These are phyloP conservation scores for Scaptomyza graminum DNA, from an alignment of 1,140 invertebrate species.

Conservation along the genomic window DNA sequence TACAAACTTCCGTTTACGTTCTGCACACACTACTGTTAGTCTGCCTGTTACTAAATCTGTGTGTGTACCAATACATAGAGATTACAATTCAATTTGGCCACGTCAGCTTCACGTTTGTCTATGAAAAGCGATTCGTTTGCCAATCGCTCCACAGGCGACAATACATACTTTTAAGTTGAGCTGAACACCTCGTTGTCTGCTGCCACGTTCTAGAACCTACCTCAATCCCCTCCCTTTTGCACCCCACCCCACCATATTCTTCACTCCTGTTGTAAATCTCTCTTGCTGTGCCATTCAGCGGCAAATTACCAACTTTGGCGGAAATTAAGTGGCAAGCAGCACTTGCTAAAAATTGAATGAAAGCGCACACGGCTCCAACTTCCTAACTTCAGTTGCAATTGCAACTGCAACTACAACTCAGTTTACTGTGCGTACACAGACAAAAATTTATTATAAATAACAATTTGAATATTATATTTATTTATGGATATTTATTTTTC, in stretches of 20 bases:
- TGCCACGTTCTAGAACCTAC: background rate
- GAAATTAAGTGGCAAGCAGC: conserved; percentile 76
- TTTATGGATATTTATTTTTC: too few relatives aligned
- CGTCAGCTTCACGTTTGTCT: conserved; percentile 44
- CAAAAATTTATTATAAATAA: background rate
- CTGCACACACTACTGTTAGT: conserved; percentile 1
- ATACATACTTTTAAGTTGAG: conserved; percentile 23
- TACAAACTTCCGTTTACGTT: conserved; percentile 77
- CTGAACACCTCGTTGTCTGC: background rate
- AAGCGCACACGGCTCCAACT: conserved; percentile 4
- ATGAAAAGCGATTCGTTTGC: conserved; percentile 52
- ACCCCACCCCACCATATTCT: background rate
- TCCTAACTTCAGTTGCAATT: background rate
- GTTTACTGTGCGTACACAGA: background rate
- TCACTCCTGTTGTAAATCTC: background rate
- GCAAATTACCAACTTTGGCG: conserved; percentile 75
- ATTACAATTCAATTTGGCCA: conserved; percentile 53
- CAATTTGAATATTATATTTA: too few relatives aligned
- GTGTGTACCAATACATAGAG: conserved; percentile 4
- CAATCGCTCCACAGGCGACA: conserved; percentile 30
- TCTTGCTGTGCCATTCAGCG: conserved; percentile 2
- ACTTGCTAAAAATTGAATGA: conserved; percentile 61
- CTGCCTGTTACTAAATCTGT: background rate
- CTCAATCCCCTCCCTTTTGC: too few relatives aligned
- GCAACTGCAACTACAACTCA: background rate